Percentiles rank a stretch among this genome's conserved stretches.
phyloP scores from a whole-genome alignment of 2,113 vertebrate genomes.

The Odontesthes bonariensis region DNA sequence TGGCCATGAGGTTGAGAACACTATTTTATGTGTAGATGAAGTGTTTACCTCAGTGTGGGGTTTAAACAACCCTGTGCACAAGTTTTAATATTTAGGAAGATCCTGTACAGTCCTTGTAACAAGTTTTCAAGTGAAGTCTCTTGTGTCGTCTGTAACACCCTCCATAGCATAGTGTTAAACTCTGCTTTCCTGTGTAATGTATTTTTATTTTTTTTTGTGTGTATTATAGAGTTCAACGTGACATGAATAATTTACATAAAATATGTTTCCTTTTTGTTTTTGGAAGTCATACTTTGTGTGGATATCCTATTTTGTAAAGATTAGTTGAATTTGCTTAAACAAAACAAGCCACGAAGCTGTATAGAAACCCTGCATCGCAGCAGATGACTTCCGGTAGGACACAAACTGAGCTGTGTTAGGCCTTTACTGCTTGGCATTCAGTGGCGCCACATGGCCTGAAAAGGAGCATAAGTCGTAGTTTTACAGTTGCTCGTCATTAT shows the following conservation, averaged over 20 bases:
- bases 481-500: neutral
- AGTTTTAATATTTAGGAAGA: constrained; percentile 58
- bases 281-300: constrained; percentile 14
- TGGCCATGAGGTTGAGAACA: constrained; percentile 52
- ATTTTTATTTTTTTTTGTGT: constrained; percentile 42
- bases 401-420: constrained; percentile 3
- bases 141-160: constrained; percentile 61
- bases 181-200: constrained; percentile 33
- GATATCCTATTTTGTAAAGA: constrained; percentile 30
- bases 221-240: constrained; percentile 28
- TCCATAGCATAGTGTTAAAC: constrained; percentile 45
- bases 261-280: too few species aligned
- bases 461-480: neutral
- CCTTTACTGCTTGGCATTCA: constrained; percentile 23
- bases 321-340: neutral
- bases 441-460: neutral
- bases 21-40: constrained; percentile 73
- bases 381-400: constrained; percentile 1
- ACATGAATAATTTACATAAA: neutral
- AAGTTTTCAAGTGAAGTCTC: constrained; percentile 64
- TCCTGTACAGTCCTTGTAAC: constrained; percentile 77
- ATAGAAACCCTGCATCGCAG: constrained; percentile 14
- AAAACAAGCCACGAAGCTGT: constrained; percentile 2
- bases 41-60: constrained; percentile 68
- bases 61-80: constrained; percentile 68